These are phyloP conservation scores for Coturnix japonica DNA, from an alignment of 2,113 vertebrate species.

Conservation along the genomic window DNA sequence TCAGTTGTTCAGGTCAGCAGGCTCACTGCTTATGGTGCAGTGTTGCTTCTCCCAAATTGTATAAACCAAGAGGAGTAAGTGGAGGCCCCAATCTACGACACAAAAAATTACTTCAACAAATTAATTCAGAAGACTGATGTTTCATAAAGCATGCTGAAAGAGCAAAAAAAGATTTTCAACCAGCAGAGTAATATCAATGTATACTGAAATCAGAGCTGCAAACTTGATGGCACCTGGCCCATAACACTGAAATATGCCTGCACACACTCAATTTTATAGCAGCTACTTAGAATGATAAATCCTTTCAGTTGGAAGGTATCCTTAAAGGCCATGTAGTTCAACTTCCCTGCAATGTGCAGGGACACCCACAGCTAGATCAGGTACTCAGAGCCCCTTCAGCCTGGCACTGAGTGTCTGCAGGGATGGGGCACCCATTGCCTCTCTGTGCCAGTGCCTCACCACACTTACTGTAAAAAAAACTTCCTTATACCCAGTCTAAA, in stretches of 20 bases:
- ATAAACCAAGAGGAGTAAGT: background rate
- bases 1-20: slow-evolving; percentile 34
- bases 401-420: too few relatives aligned
- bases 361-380: too few relatives aligned
- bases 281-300: background rate
- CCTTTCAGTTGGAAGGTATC: too few relatives aligned
- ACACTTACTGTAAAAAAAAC: too few relatives aligned
- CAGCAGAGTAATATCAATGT: background rate
- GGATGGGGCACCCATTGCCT: too few relatives aligned
- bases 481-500: too few relatives aligned
- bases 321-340: too few relatives aligned
- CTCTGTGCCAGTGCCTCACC: too few relatives aligned
- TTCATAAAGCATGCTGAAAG: background rate
- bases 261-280: slow-evolving; percentile 25
- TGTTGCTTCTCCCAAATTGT: background rate
- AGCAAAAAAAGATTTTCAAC: slow-evolving; percentile 5
- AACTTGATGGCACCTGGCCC: slow-evolving; percentile 1
- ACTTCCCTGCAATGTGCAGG: too few relatives aligned
- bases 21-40: background rate
- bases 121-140: background rate
- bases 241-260: background rate
- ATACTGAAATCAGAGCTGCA: background rate
- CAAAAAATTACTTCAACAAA: background rate
- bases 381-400: too few relatives aligned
- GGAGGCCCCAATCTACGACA: background rate